Evolutionary conservation across 2,113 vertebrate genomes (phyloP), one percentile per base, ranked within the genome.

Genomic region (Pseudonaja textilis): DNA sequence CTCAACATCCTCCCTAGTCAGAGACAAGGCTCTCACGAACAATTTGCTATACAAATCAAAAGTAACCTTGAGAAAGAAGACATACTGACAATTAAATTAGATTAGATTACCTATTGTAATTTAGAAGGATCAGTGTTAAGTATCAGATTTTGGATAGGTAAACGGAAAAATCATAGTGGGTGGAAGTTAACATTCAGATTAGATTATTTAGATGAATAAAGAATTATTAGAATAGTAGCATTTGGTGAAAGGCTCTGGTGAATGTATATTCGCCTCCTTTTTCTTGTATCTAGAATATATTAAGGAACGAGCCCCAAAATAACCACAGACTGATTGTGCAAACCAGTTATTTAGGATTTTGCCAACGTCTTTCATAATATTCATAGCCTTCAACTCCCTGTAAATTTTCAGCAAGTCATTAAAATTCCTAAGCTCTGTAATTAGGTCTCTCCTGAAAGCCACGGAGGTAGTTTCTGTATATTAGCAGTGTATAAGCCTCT

Each of bases 351-450:
- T 96, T 97, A 61, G 91, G 97, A 96, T 97, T 97, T 96, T 0
- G 2, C 96, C 96, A 94, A 95, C 95, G 94, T 94, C 95, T 93
- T 97, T 96, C 96, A 97, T 96, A 96, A 97, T 97, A 97, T 96
- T 98, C 95, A 96, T 97, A 96, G 96, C 98, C 5, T 98, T 96
- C 96, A 96, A 96, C 95, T 55, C 96, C 97, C 97, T 98, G 97
- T 97, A 97, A 98, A 98, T 98, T 81, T 98, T 97, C 96, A 97
- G 95, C 92, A 96, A 96, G 97, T 97, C 97, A 97, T 98, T 98
- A 98, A 97, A 97, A 97, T 98, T 97, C 96, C 96, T 86, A 92
- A 95, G 97, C 96, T 98, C 97, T 97, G 96, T 98, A 98, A 98
- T 98, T 98, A 98, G 98, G 97, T 96, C 96, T 97, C 96, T 97